phyloP scores from a whole-genome alignment of 2,113 vertebrate species.

The Aegotheles bennettii region DNA sequence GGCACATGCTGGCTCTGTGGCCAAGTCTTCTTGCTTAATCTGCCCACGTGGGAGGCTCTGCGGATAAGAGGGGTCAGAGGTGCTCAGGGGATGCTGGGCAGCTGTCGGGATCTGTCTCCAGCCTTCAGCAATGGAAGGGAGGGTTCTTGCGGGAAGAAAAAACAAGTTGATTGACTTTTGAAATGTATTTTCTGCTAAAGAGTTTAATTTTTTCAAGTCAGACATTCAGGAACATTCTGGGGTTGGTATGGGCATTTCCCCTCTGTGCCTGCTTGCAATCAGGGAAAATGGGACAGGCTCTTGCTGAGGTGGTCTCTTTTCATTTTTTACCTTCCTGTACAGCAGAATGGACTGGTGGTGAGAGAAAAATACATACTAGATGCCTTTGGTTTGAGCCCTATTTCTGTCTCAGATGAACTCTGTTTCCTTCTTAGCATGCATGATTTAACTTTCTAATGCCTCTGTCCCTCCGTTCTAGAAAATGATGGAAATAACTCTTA shows the following conservation, averaged over 20 bases:
- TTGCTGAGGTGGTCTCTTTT: not conserved
- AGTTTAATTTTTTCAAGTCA: not conserved
- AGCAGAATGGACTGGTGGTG: not conserved
- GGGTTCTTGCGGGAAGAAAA: not conserved
- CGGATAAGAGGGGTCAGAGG: not conserved
- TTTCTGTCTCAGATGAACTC: constrained; percentile 27
- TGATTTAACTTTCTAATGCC: constrained; percentile 32
- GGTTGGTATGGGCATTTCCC: not conserved
- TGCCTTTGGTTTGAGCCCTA: not conserved
- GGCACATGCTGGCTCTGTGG: not conserved
- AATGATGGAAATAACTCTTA: not conserved
- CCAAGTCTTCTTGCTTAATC: not conserved
- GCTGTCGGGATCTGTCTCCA: not conserved
- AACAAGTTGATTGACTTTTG: not conserved
- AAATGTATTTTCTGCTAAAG: not conserved
- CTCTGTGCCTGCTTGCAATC: not conserved
- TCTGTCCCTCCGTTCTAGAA: not conserved
- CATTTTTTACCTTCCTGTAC: not conserved
- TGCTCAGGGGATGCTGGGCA: not conserved
- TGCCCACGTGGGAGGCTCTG: not conserved
- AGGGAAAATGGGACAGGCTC: not conserved
- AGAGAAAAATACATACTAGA: not conserved
- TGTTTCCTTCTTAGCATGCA: constrained; percentile 19
- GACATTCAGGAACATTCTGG: not conserved
- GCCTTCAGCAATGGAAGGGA: not conserved